Conservation (phyloP, 2,888 invertebrate genomes). For the Tenodera sinensis region DNA sequence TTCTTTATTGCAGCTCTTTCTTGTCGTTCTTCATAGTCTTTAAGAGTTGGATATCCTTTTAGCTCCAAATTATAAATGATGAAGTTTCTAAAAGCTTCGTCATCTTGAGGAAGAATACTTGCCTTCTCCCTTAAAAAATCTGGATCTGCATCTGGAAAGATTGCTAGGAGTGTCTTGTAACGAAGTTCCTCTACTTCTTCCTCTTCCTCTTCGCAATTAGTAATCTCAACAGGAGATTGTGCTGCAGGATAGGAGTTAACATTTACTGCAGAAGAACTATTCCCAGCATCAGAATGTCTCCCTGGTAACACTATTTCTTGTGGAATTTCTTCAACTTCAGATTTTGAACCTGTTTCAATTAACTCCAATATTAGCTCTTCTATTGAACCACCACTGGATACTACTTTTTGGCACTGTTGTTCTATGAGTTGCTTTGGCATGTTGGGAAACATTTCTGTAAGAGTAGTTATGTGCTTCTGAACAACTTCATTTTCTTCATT, state of each 20-base stretch:
- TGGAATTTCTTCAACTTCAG: background rate
- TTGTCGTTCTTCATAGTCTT: conserved; percentile 19
- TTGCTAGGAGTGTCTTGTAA: conserved; percentile 14
- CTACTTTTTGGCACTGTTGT: background rate
- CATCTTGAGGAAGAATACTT: conserved; percentile 28
- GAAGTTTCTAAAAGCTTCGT: conserved; percentile 34
- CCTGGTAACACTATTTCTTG: background rate
- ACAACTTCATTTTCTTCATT: background rate
- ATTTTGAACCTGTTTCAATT: background rate
- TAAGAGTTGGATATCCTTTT: conserved; percentile 35
- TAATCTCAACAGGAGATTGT: background rate
- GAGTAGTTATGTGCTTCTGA: background rate
- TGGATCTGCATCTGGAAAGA: conserved; percentile 41
- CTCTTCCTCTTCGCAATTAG: background rate
- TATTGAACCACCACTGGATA: background rate
- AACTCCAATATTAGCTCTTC: background rate
- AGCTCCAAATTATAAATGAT: conserved; percentile 35
- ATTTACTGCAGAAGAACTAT: background rate
- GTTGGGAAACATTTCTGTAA: background rate
- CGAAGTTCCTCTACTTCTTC: background rate
- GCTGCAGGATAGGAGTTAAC: background rate
- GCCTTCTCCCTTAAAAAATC: conserved; percentile 35
- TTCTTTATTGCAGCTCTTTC: conserved; percentile 41
- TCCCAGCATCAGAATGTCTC: background rate
- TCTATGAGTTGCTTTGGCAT: background rate